These are phyloP conservation scores for Anguilla pacifica DNA, from an alignment of 2,797 vertebrate genomes.

Conservation along the genomic window DNA sequence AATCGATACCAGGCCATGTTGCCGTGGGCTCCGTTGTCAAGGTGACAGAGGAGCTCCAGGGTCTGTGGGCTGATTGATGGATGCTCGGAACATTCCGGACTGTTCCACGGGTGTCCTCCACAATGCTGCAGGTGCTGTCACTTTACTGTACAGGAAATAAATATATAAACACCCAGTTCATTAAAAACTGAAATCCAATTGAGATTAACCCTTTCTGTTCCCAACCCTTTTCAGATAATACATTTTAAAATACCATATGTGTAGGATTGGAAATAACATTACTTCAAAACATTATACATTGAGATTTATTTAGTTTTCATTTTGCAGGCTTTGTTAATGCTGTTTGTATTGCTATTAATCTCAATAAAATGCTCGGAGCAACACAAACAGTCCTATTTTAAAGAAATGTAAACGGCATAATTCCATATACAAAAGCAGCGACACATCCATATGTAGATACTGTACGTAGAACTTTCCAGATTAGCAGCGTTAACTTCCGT, in stretches of 20 bases:
- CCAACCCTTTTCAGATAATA: neutral
- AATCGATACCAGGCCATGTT: constrained; percentile 80
- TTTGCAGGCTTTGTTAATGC: neutral
- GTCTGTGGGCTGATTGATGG: constrained; percentile 81
- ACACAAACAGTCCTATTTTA: neutral
- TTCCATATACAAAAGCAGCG: neutral
- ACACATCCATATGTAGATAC: neutral
- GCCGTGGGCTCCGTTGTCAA: constrained; percentile 79
- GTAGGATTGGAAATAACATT: neutral
- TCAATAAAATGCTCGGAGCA: neutral
- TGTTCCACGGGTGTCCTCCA: constrained; percentile 82
- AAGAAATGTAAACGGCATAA: neutral
- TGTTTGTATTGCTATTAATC: neutral
- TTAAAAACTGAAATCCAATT: neutral
- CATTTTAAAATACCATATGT: neutral
- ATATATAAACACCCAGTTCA: neutral
- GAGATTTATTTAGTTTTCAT: neutral
- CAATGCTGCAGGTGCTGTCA: constrained; percentile 76
- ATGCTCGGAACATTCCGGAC: constrained; percentile 82
- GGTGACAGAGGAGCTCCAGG: constrained; percentile 88
- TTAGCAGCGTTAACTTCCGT: neutral
- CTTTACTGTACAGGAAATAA: constrained; percentile 69
- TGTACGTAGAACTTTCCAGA: neutral
- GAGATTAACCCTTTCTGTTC: neutral
- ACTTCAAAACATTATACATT: too few species aligned